Percentiles rank a stretch among this genome's conserved stretches.
Evolutionary conservation across 2,113 vertebrate species (phyloP).

Genomic region (Uria lomvia): DNA sequence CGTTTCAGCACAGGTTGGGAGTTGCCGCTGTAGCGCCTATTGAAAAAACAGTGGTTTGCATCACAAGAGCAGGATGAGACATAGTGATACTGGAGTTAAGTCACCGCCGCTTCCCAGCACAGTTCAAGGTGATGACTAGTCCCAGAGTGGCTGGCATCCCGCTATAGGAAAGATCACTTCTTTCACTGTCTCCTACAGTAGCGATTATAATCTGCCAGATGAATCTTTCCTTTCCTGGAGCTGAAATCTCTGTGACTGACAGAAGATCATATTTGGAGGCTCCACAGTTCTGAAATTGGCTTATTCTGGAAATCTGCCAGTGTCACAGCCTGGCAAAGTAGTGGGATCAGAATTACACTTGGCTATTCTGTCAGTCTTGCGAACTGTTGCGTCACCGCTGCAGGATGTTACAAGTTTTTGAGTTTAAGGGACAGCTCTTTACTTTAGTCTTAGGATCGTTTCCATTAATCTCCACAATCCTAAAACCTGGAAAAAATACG

Average conservation of each 20-base stretch:
- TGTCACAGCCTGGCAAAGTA: conserved; percentile 45
- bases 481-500: neutral
- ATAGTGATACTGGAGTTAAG: conserved; percentile 14
- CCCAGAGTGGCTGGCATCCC: neutral
- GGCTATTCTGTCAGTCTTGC: conserved; percentile 10
- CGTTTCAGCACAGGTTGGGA: conserved; percentile 13
- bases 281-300: conserved; percentile 48
- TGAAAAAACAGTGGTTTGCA: conserved; percentile 34
- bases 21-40: neutral
- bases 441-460: neutral
- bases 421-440: neutral
- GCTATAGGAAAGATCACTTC: neutral
- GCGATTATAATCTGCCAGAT: conserved; percentile 36
- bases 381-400: conserved; percentile 29
- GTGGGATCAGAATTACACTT: conserved; percentile 31
- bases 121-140: conserved; percentile 30
- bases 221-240: conserved; percentile 52
- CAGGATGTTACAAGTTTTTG: conserved; percentile 18
- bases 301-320: conserved; percentile 61
- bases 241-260: conserved; percentile 47
- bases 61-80: conserved; percentile 26
- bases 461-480: neutral
- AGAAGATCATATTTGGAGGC: conserved; percentile 50
- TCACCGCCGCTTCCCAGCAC: neutral
- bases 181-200: neutral